Percentiles rank a stretch among this genome's conserved stretches.
Conservation (phyloP, 1,140 invertebrate genomes). For the Apis florea region DNA sequence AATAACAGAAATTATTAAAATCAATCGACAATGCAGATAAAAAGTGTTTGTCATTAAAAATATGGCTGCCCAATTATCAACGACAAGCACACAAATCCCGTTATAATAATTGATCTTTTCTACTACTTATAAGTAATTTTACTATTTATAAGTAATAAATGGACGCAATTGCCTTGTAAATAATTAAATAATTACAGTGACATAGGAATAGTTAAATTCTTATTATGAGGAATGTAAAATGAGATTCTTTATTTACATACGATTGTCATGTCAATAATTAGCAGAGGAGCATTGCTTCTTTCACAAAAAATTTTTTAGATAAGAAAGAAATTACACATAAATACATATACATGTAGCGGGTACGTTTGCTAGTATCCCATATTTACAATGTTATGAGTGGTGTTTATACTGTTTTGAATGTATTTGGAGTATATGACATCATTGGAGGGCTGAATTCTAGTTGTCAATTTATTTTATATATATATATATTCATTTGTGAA, state of each 20-base stretch:
- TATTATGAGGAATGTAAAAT: slow-evolving; percentile 29
- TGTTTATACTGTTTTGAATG: slow-evolving; percentile 71
- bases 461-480: slow-evolving; percentile 52
- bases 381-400: slow-evolving; percentile 45
- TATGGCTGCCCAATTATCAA: slow-evolving; percentile 51
- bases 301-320: slow-evolving; percentile 40
- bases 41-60: slow-evolving; percentile 48
- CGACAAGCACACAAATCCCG: slow-evolving; percentile 45
- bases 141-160: slow-evolving; percentile 64
- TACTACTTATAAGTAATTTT: too few species aligned
- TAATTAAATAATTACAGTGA: slow-evolving; percentile 63
- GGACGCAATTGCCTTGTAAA: slow-evolving; percentile 64
- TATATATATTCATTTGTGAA: slow-evolving; percentile 16
- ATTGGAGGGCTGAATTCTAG: slow-evolving; percentile 73
- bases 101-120: slow-evolving; percentile 65
- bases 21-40: slow-evolving; percentile 16
- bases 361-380: slow-evolving; percentile 26
- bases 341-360: slow-evolving; percentile 32
- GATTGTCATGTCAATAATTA: slow-evolving; percentile 42
- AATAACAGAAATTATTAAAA: slow-evolving; percentile 27
- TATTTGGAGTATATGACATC: slow-evolving; percentile 58
- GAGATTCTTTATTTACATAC: slow-evolving; percentile 41
- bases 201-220: slow-evolving; percentile 42
- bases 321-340: not conserved
- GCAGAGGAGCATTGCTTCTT: slow-evolving; percentile 40